Base-by-base conservation (phyloP, 2,797 vertebrate species). In the Sitta carolinensis region DNA sequence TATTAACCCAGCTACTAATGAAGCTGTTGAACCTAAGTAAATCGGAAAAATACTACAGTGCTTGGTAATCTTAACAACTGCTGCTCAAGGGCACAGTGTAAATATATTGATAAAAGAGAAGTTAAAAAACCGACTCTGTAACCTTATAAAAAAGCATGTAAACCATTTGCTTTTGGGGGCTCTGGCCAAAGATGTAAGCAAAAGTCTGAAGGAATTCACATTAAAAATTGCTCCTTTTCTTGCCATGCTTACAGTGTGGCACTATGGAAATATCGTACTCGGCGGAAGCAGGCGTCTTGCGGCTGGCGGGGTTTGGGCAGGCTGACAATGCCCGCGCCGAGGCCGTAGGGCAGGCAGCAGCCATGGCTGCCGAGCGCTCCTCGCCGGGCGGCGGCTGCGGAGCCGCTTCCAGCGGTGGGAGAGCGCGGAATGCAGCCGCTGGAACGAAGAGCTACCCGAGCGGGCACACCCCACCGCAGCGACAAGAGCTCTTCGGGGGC, bases 381-480 rank as follows among this genome's bases (percentile, higher is more conserved):
- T n/a, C 11, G 63, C 58, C 16, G 4, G 0, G 61, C n/a, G 21
- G 38, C n/a, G 4, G 51, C 47, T 0, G 30, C 2, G 57, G 25
- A 36, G 51, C 61, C 40, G 10, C 17, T 14, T 7, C 25, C 75
- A 7, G 51, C 57, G 26, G 29, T n/a, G 14, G 0, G 51, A 47
- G 12, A 27, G 34, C 38, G 45, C 67, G 11, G 76, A 51, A 48
- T 4, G 25, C 45, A 6, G 34, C 4, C 16, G 7, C 42, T 23
- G 50, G 27, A 57, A 51, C 0, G n/a, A 67, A 47, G 23, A 40
- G 73, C 73, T 19, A 5, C 42, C 84, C 10, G 38, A 55, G 67
- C 3, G 83, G 86, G 34, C 21, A 34, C 8, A 36, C 20, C 27
- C 75, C 90, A 30, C 62, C 69, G 19, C 62, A 21, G 62, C 38